Evolutionary conservation across 2,797 vertebrate genomes (phyloP).

Genomic region (Phalanger gymnotis): DNA sequence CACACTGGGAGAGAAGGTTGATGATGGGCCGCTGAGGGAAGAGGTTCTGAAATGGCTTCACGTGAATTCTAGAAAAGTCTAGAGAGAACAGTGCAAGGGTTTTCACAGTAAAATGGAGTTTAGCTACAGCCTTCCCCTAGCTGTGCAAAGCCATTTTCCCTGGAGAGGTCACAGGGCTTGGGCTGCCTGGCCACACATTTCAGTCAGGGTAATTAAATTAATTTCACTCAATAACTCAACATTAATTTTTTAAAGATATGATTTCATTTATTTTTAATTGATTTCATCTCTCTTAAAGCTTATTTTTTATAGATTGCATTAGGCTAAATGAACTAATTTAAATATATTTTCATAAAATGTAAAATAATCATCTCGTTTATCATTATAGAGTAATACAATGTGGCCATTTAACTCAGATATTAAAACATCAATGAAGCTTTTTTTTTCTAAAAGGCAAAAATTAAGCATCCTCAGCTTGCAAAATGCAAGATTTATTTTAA

Average conservation of each 20-base stretch:
- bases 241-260: conserved; percentile 65
- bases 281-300: conserved; percentile 62
- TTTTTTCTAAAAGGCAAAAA: conserved; percentile 20
- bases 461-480: conserved; percentile 45
- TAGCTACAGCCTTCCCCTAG: neutral
- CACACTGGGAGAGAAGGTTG: neutral
- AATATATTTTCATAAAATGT: conserved; percentile 62
- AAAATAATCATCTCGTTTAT: conserved; percentile 58
- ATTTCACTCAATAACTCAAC: conserved; percentile 64
- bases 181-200: conserved; percentile 34
- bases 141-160: neutral
- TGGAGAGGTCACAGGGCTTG: neutral
- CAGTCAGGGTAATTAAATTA: conserved; percentile 41
- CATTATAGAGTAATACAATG: conserved; percentile 57
- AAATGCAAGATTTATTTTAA: conserved; percentile 51
- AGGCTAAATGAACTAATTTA: conserved; percentile 66
- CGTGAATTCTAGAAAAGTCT: neutral
- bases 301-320: conserved; percentile 50
- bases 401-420: conserved; percentile 33
- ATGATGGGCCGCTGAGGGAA: neutral
- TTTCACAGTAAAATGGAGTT: neutral
- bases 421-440: conserved; percentile 28
- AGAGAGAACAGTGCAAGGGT: neutral
- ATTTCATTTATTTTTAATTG: conserved; percentile 66
- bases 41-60: neutral